phyloP scores from a whole-genome alignment of 2,113 vertebrate genomes.

The Oncorhynchus masou region DNA sequence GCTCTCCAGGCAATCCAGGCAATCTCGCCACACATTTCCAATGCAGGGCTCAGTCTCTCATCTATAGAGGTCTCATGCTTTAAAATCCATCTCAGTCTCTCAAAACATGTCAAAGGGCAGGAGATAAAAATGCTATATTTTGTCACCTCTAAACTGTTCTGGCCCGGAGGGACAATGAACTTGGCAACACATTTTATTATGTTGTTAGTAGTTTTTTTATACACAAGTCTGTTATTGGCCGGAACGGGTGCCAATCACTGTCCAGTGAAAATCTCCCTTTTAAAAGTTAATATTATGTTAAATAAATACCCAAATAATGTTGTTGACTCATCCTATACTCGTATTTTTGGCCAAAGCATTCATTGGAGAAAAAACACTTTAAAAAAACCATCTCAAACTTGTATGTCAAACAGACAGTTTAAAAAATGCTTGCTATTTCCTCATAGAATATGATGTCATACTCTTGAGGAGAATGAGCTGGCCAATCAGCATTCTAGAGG shows the following conservation, averaged over 20 bases:
- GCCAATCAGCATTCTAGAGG: too few relatives aligned
- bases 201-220: neutral
- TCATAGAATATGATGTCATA: too few relatives aligned
- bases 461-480: too few relatives aligned
- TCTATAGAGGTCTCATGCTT: neutral
- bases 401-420: too few relatives aligned
- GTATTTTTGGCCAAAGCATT: too few relatives aligned
- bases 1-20: slow-evolving; percentile 17
- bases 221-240: neutral
- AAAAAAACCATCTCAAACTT: too few relatives aligned
- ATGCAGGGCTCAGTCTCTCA: neutral
- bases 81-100: neutral
- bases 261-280: too few relatives aligned
- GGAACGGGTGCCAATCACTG: neutral
- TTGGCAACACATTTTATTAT: neutral
- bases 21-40: slow-evolving; percentile 19
- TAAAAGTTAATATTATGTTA: too few relatives aligned
- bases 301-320: too few relatives aligned
- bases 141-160: neutral
- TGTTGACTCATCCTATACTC: too few relatives aligned
- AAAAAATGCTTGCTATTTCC: too few relatives aligned
- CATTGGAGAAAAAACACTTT: too few relatives aligned
- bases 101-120: neutral
- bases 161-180: neutral
- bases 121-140: neutral